These are phyloP conservation scores for Ceryle rudis DNA, from an alignment of 2,797 vertebrate species.

Conservation along the genomic window DNA sequence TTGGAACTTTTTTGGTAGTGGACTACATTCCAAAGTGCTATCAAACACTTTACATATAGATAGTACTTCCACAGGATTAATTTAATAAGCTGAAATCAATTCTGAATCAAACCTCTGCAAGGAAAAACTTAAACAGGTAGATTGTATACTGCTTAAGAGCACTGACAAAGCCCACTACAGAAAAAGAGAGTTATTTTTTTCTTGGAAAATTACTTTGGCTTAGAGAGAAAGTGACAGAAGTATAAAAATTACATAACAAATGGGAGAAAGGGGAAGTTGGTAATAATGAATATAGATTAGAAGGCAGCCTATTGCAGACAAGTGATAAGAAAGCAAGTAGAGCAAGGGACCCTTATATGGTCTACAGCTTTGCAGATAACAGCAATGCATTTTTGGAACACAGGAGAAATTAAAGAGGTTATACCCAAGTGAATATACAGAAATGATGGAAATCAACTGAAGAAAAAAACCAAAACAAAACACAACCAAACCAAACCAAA, in stretches of 20 bases:
- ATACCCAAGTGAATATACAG: not conserved
- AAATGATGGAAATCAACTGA: not conserved
- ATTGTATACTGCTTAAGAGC: not conserved
- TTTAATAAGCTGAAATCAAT: not conserved
- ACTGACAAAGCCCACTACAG: not conserved
- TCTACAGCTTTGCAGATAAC: not conserved
- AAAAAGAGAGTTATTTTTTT: not conserved
- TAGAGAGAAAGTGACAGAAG: not conserved
- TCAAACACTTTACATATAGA: not conserved
- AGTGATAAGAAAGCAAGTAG: not conserved
- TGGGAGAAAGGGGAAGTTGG: not conserved
- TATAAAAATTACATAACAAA: not conserved
- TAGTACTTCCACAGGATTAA: not conserved
- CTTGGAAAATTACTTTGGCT: not conserved
- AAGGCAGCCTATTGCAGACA: not conserved
- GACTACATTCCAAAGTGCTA: not conserved
- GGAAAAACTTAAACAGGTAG: not conserved
- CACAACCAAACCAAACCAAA: no score
- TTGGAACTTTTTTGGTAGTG: not conserved
- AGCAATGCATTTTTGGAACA: not conserved
- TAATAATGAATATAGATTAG: not conserved
- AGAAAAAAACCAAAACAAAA: not conserved
- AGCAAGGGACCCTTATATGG: not conserved
- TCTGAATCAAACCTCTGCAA: not conserved
- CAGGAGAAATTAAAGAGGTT: not conserved